Base-by-base conservation (phyloP, 1,140 invertebrate species). In the Mesaphorura yosii region DNA sequence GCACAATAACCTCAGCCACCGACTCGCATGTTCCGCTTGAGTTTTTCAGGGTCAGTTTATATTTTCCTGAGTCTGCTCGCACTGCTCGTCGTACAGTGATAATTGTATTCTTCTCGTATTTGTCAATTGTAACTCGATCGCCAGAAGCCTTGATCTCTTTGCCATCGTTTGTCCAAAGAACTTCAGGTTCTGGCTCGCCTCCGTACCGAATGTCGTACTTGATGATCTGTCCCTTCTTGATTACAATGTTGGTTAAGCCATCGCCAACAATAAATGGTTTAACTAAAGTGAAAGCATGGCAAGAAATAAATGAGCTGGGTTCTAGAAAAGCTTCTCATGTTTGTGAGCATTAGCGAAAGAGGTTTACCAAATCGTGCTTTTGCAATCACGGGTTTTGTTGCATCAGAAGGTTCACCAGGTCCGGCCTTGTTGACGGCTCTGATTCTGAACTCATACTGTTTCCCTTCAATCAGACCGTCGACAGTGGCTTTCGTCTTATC, bases 391-490 rank as follows among this genome's bases (percentile, higher is more conserved):
- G 93, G 86, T 69, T 95, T 92, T 14, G 92, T 95, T 31, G 85
- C 80, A 57, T 96, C 86, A 64, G 88, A 94, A 37, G 4, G 91
- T 6, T 59, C 53, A 34, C 92, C 88, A 66, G 88, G 88, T 44
- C 93, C 93, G 49, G 85, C 93, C 68, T 91, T 92, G 72, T 98
- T 97, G 46, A 95, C 81, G 48, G 95, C 95, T 59, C 87, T 79
- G 38, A 98, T 83, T 58, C 95, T 77, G 72, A 98, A 98, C 73
- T 97, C 90, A 64, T 98, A 98, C 58, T 91, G 86, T 39, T 58
- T 62, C 19, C 90, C 91, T 77, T 98, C 93, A 66, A 92, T 91
- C 12, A 98, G 74, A 7, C 87, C 86, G 64, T 86, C 82, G 42
- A 94, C 83, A 1, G 86, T 90, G 7, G 79, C 84, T 48, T 75